Evolutionary conservation across 2,888 invertebrate genomes (phyloP).

Genomic region (Phortica magna): DNA sequence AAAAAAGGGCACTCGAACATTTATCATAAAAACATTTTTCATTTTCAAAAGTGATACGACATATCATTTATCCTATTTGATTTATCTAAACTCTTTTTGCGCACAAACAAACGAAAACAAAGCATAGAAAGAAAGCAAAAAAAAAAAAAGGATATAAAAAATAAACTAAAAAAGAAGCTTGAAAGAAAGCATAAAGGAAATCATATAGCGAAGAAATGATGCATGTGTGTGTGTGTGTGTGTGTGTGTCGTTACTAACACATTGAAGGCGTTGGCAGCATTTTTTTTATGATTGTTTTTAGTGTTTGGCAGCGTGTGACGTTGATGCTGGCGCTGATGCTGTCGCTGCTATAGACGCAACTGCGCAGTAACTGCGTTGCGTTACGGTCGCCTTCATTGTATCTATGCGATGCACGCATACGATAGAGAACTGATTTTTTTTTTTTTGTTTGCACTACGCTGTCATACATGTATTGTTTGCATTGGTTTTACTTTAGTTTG

Average conservation of each 20-base stretch:
- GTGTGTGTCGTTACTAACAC: background rate
- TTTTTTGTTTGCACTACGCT: background rate
- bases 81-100: constrained; percentile 67
- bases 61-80: constrained; percentile 73
- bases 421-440: constrained; percentile 35
- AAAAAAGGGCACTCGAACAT: constrained; percentile 45
- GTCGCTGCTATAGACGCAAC: background rate
- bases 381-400: background rate
- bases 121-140: background rate
- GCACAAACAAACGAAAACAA: constrained; percentile 19
- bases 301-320: background rate
- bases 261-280: background rate
- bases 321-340: background rate
- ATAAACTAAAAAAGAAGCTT: background rate
- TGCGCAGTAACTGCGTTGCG: background rate
- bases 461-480: background rate
- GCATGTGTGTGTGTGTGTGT: constrained; percentile 23
- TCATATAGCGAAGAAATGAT: background rate
- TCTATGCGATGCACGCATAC: constrained; percentile 40
- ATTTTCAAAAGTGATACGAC: constrained; percentile 72
- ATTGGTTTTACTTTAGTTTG: background rate
- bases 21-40: constrained; percentile 73
- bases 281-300: constrained; percentile 23
- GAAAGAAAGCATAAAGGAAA: constrained; percentile 2
- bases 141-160: background rate